phyloP scores from a whole-genome alignment of 2,888 invertebrate species.

The Drosophila suboccidentalis region DNA sequence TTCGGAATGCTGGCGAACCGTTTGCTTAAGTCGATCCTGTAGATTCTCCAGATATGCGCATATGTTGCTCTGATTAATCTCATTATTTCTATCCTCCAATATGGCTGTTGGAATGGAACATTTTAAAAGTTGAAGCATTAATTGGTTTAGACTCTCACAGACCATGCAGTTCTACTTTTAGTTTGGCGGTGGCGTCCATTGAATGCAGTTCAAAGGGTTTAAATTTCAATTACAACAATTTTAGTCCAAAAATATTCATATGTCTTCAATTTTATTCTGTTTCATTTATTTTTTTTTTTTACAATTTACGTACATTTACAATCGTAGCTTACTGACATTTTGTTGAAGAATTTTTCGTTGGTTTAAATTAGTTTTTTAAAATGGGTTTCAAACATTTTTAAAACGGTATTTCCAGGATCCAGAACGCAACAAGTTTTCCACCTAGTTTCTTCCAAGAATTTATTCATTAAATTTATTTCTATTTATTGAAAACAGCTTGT shows the following conservation, averaged over 20 bases:
- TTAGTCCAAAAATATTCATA: not conserved
- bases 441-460: too few relatives aligned
- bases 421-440: too few relatives aligned
- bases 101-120: conserved; percentile 18
- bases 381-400: too few relatives aligned
- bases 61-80: conserved; percentile 61
- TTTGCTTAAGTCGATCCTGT: conserved; percentile 61
- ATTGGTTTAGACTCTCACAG: not conserved
- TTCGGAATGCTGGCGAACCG: conserved; percentile 61
- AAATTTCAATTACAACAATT: not conserved
- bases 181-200: conserved; percentile 27
- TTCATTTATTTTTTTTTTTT: not conserved
- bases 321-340: conserved; percentile 27
- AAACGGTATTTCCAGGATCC: too few relatives aligned
- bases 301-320: not conserved
- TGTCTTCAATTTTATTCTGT: conserved; percentile 1
- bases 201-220: not conserved
- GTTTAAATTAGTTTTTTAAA: too few relatives aligned
- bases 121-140: not conserved
- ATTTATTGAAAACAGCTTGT: too few relatives aligned
- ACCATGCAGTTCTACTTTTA: conserved; percentile 20
- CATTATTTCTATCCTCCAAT: conserved; percentile 30
- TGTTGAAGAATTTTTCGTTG: too few relatives aligned
- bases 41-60: conserved; percentile 70
- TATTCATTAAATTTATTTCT: too few relatives aligned